Evolutionary conservation across 2,888 invertebrate genomes (phyloP).

Genomic region (Galerucella pusilla): DNA sequence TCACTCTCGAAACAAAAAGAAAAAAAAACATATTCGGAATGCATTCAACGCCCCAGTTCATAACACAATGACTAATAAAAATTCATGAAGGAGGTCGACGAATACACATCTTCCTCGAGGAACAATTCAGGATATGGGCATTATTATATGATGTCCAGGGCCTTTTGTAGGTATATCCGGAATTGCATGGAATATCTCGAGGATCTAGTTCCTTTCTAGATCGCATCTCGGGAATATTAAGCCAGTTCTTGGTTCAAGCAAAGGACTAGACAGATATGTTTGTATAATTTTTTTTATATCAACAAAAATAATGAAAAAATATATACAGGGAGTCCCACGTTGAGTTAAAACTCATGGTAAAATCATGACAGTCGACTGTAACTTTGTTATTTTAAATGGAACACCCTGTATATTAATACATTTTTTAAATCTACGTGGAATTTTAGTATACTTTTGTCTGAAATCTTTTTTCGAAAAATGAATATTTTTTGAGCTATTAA

Average conservation of each 20-base stretch:
- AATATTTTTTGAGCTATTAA: too few species aligned
- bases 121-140: slow-evolving; percentile 33
- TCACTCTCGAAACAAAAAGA: slow-evolving; percentile 23
- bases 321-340: too few species aligned
- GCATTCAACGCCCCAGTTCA: slow-evolving; percentile 21
- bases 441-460: too few species aligned
- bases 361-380: too few species aligned
- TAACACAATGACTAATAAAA: slow-evolving; percentile 36
- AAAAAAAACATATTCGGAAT: slow-evolving; percentile 15
- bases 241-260: not conserved
- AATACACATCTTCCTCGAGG: slow-evolving; percentile 27
- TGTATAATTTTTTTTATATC: not conserved
- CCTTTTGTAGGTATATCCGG: slow-evolving; percentile 34
- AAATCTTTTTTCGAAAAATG: too few species aligned
- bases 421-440: too few species aligned
- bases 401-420: too few species aligned
- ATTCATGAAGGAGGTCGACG: slow-evolving; percentile 36
- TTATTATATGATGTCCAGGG: slow-evolving; percentile 34
- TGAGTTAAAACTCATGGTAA: too few species aligned
- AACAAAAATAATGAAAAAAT: not conserved
- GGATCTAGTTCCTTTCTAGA: slow-evolving; percentile 28
- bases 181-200: slow-evolving; percentile 17
- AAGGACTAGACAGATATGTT: not conserved
- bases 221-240: slow-evolving; percentile 13
- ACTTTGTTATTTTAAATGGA: too few species aligned